Conservation (phyloP, 2,113 vertebrate genomes). For the Sinocyclocheilus grahami region DNA sequence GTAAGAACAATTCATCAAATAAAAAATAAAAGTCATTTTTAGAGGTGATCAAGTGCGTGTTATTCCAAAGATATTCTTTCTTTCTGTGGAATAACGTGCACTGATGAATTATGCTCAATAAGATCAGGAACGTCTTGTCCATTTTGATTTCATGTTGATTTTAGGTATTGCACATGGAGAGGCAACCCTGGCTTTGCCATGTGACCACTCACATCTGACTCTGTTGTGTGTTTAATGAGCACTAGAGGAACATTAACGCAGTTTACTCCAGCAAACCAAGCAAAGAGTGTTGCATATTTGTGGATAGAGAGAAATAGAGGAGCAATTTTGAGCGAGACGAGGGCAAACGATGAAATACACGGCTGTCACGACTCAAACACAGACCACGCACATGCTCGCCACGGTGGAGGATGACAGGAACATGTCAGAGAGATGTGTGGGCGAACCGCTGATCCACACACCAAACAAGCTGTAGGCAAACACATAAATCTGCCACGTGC, state of each 20-base stretch:
- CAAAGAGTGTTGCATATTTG: not conserved
- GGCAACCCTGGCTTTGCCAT: not conserved
- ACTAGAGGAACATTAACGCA: not conserved
- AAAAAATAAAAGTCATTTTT: not conserved
- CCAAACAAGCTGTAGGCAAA: slow-evolving; percentile 55
- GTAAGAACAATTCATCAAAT: not conserved
- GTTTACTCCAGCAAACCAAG: not conserved
- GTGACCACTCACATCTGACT: not conserved
- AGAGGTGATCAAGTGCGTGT: not conserved
- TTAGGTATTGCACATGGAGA: not conserved
- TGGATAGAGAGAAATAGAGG: slow-evolving; percentile 50
- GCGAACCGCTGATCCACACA: slow-evolving; percentile 63
- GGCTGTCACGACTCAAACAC: slow-evolving; percentile 67
- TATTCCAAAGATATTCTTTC: not conserved
- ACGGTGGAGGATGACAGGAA: slow-evolving; percentile 71
- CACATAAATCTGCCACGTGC: slow-evolving; percentile 43
- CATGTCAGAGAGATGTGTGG: slow-evolving; percentile 63
- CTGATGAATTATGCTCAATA: not conserved
- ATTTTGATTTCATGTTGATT: not conserved
- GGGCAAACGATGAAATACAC: slow-evolving; percentile 61
- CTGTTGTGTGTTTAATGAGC: not conserved
- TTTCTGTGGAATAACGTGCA: not conserved
- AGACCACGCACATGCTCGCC: slow-evolving; percentile 12
- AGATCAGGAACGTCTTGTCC: not conserved
- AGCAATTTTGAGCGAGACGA: slow-evolving; percentile 34